Evolutionary conservation across 2,888 invertebrate genomes (phyloP).

Genomic region (Patella depressa): DNA sequence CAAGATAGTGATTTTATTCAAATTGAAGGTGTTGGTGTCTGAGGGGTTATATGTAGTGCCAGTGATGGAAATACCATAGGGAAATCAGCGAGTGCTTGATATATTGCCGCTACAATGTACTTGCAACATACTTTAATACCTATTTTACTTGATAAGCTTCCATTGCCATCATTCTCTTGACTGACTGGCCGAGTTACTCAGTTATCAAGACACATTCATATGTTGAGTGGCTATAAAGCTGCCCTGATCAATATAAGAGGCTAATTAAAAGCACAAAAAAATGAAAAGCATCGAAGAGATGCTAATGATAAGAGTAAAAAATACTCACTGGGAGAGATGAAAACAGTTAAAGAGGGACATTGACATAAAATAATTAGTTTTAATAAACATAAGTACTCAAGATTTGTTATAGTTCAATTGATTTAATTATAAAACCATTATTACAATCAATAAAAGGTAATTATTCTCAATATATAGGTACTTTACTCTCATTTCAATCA

Average conservation of each 20-base stretch:
- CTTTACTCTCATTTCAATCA: no score
- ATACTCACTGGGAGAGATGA: no score
- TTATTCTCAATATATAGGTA: no score
- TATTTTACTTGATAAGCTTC: slow-evolving; percentile 3
- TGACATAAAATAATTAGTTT: no score
- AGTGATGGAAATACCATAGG: not conserved
- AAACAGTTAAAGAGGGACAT: no score
- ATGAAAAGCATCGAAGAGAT: no score
- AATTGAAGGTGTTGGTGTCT: not conserved
- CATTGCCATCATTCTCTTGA: not conserved
- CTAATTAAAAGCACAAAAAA: slow-evolving; percentile 6
- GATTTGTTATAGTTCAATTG: no score
- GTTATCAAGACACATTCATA: not conserved
- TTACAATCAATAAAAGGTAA: no score
- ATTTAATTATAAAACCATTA: no score
- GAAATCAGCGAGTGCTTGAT: slow-evolving; percentile 6
- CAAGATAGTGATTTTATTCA: not conserved
- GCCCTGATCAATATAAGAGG: not conserved
- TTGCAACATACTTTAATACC: not conserved
- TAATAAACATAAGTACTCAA: no score
- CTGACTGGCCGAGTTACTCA: not conserved
- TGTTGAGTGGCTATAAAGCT: not conserved
- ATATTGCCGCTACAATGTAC: not conserved
- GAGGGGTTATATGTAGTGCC: not conserved
- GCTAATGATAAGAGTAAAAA: no score